Evolutionary conservation across 2,113 vertebrate species (phyloP), one percentile per base, ranked within the genome.

Genomic region (Takifugu flavidus): DNA sequence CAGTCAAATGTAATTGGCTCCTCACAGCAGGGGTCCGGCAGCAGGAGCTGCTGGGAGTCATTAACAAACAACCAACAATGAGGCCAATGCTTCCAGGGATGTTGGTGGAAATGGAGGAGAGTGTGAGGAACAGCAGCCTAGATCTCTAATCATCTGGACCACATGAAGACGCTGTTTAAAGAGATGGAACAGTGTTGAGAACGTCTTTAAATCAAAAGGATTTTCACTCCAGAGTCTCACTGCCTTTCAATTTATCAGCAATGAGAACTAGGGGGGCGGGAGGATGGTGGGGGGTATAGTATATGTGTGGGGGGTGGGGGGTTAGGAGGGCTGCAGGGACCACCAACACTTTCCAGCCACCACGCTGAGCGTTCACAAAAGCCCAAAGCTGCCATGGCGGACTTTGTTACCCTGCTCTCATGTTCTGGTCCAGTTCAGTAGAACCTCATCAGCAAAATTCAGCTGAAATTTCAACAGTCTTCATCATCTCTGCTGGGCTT

Each of bases 331-430:
- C 29, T 31, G 65, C 68, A 59, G 88, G 84, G 20, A 20, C 88
- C 88, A 86, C 83, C 88, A 83, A 81, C 80, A 72, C 79, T 46
- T 68, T 55, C 34, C 8, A 26, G 75, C 76, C 80, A 49, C 70
- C 85, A 82, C 59, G 77, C 82, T 82, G 78, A 25, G 74, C 15
- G 74, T 44, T 75, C 77, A 56, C 55, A 83, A 84, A 85, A 79
- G 79, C 76, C 62, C 74, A 82, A 79, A 80, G 79, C 79, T 76
- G 71, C 75, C 44, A 1, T 13, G 68, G 75, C 61, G 13, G 70
- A 54, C 79, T 82, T 78, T 83, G 81, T 78, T 49, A 62, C 62
- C 29, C 4, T 0, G 46, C 71, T 72, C 72, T 83, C 72, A 83
- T 72, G 74, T 44, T 49, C 42, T 44, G 26, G 49, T 45, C 8